phyloP scores from a whole-genome alignment of 2,888 invertebrate genomes.

The Perizoma flavofasciatum region DNA sequence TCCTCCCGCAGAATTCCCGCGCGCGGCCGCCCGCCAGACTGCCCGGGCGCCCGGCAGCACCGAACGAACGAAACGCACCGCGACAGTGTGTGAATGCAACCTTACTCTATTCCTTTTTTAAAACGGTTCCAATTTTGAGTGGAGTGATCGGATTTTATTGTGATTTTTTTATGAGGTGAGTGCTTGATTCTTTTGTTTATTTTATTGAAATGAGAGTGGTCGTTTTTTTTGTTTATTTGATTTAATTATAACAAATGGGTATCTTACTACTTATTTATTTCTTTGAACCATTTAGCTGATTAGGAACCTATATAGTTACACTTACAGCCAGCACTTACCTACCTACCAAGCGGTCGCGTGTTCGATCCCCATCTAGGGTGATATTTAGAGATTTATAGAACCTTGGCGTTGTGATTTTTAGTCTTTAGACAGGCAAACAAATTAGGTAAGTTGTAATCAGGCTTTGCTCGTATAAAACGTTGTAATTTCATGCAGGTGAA shows the following conservation, averaged over 20 bases:
- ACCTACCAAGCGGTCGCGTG: too few relatives aligned
- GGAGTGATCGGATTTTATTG: conserved; percentile 54
- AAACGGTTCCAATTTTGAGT: conserved; percentile 44
- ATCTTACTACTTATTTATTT: neutral
- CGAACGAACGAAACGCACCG: conserved; percentile 79
- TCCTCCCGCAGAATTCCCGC: conserved; percentile 49
- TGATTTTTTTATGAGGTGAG: conserved; percentile 47
- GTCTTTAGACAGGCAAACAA: too few relatives aligned
- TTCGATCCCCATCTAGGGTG: too few relatives aligned
- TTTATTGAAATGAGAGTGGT: neutral
- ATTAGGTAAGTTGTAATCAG: too few relatives aligned
- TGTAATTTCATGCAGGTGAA: too few relatives aligned
- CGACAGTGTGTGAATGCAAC: conserved; percentile 71
- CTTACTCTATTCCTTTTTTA: conserved; percentile 50
- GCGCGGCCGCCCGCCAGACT: conserved; percentile 55
- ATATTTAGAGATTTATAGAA: too few relatives aligned
- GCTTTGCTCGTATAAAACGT: too few relatives aligned
- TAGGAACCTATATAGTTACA: too few relatives aligned
- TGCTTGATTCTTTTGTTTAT: conserved; percentile 20
- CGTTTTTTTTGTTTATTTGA: neutral
- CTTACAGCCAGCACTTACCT: too few relatives aligned
- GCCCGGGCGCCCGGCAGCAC: conserved; percentile 78
- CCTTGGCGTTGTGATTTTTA: too few relatives aligned
- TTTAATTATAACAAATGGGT: neutral
- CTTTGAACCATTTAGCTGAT: too few relatives aligned